A percentile compares a stretch with the other conserved stretches of the same genome.
phyloP scores from a whole-genome alignment of 1,140 invertebrate species.

The Argopecten irradians region DNA sequence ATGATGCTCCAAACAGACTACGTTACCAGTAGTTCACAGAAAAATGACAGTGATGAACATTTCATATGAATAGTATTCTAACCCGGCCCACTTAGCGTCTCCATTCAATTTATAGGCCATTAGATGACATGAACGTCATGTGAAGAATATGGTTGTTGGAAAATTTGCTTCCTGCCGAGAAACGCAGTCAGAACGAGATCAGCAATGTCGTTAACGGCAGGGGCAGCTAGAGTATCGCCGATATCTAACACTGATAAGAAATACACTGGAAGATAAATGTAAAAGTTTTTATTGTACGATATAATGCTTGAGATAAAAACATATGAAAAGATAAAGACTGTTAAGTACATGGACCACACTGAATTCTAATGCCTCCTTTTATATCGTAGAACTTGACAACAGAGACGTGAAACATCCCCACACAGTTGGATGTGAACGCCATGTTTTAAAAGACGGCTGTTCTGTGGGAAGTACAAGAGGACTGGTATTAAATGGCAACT shows the following conservation, averaged over 20 bases:
- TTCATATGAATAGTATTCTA: neutral
- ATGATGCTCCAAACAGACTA: neutral
- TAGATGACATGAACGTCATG: neutral
- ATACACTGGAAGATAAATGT: neutral
- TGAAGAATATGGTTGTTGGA: neutral
- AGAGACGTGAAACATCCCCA: neutral
- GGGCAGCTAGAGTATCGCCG: neutral
- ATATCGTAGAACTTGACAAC: neutral
- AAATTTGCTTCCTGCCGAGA: neutral
- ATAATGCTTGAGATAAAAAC: neutral
- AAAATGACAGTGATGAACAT: neutral
- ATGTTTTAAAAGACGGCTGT: neutral
- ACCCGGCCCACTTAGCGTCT: neutral
- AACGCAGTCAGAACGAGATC: neutral
- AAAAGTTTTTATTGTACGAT: neutral
- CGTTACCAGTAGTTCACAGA: neutral
- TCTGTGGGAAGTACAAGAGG: neutral
- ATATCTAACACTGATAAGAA: neutral
- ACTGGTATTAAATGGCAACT: neutral
- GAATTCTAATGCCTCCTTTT: neutral
- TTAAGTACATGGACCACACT: neutral
- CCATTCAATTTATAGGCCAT: neutral
- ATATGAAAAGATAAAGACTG: neutral
- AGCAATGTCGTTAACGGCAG: neutral
- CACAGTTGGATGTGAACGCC: neutral